A percentile compares a stretch with the other conserved stretches of the same genome.
phyloP scores from a whole-genome alignment of 2,797 vertebrate species.

The Apogon talboti region DNA sequence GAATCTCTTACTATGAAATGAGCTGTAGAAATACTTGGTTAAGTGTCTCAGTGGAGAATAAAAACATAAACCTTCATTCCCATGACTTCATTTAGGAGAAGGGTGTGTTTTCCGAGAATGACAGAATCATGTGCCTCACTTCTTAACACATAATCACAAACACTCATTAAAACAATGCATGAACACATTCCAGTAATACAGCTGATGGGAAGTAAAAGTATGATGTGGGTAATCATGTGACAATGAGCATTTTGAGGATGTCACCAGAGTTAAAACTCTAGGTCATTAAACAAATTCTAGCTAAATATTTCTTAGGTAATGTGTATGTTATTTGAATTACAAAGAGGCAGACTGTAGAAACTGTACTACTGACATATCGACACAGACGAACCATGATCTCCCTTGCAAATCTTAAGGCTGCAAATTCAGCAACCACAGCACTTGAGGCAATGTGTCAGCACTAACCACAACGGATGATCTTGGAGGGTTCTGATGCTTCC shows the following conservation, averaged over 20 bases:
- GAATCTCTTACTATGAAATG: too few species aligned
- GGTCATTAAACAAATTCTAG: neutral
- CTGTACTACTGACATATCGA: neutral
- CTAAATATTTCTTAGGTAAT: neutral
- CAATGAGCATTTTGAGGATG: neutral
- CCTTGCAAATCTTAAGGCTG: neutral
- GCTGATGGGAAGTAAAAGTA: neutral
- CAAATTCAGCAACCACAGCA: neutral
- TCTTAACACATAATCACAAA: slow-evolving; percentile 3
- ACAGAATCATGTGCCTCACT: neutral
- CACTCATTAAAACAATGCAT: neutral
- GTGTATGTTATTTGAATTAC: neutral
- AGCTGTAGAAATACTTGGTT: too few species aligned
- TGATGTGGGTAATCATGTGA: neutral
- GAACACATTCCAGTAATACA: neutral
- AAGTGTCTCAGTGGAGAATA: neutral
- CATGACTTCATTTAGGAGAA: neutral
- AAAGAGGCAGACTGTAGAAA: neutral
- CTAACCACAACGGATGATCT: slow-evolving; percentile 3
- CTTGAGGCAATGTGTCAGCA: neutral
- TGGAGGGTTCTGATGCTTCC: neutral
- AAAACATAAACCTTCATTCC: neutral
- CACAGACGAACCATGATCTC: too few species aligned
- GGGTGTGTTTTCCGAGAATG: neutral
- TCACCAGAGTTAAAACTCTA: neutral